A percentile compares a stretch with the other conserved stretches of the same genome.
Evolutionary conservation across 2,888 invertebrate species (phyloP).

Genomic region (Lacanobia oleracea): DNA sequence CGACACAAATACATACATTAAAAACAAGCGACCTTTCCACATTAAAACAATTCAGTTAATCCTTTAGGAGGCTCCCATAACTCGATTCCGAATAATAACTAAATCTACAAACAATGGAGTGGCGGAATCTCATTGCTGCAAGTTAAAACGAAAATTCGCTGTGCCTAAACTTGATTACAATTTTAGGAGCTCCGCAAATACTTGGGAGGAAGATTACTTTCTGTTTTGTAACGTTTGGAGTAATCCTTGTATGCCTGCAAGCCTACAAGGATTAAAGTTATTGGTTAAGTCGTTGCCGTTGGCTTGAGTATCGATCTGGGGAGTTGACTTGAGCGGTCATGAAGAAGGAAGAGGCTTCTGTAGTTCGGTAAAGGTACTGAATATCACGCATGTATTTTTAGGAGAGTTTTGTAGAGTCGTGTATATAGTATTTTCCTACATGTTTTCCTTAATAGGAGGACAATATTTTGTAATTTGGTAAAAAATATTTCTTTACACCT

Average conservation of each 20-base stretch:
- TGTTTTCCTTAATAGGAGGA: no score
- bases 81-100: slow-evolving; percentile 75
- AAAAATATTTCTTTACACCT: no score
- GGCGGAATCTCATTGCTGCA: slow-evolving; percentile 69
- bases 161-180: slow-evolving; percentile 75
- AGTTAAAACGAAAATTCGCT: slow-evolving; percentile 75
- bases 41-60: slow-evolving; percentile 69
- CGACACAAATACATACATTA: slow-evolving; percentile 64
- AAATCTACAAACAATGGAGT: slow-evolving; percentile 76
- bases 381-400: no score
- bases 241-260: slow-evolving; percentile 52
- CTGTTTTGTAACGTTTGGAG: slow-evolving; percentile 65
- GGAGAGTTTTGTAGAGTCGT: no score
- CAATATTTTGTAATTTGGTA: no score
- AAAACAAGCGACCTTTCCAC: slow-evolving; percentile 65
- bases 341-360: background rate
- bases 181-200: slow-evolving; percentile 63
- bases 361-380: background rate
- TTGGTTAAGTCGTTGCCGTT: slow-evolving; percentile 24
- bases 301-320: background rate
- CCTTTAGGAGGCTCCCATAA: slow-evolving; percentile 67
- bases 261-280: slow-evolving; percentile 51
- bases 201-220: slow-evolving; percentile 67
- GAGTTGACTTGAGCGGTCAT: background rate
- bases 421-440: no score